Base-by-base conservation (phyloP, 1,140 invertebrate genomes). In the Ericerus pela region DNA sequence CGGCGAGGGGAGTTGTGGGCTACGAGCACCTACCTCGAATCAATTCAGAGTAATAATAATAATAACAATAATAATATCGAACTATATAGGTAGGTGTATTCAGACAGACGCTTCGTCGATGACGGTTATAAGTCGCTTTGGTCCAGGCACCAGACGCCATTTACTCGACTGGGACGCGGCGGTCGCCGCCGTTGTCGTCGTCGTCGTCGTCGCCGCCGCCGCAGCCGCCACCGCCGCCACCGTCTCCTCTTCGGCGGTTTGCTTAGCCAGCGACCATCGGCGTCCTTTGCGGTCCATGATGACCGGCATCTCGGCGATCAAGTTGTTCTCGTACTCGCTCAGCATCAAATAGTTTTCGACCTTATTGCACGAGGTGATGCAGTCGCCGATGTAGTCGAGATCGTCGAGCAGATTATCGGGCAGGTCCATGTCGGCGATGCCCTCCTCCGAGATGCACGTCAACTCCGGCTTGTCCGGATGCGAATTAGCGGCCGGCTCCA, bases 291-390 rank as follows among this genome's bases (percentile, higher is more conserved):
- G 72, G 62, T 84, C 81, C 66, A 79, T 73, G 59, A 83, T 75
- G 56, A 79, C 78, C 3, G 82, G 81, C 71, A 84, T 76, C 66
- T 85, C 81, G 1, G 81, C 82, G 61, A 84, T 85, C 28, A 88
- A 69, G 68, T 88, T 88, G 68, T 89, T 88, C 66, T 89, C 85
- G 68, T 85, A 88, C 68, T 89, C 85, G 58, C 82, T 85, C 31
- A 88, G 74, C 83, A 89, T 87, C 58, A 89, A 70, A 67, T 85
- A 88, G 69, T 89, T 87, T 68, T 88, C 85, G 27, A 79, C 77
- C 74, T 88, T 88, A 70, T 88, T 87, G 69, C 85, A 89, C 26
- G 85, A 88, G 51, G 85, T 88, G 66, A 89, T 88, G 68, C 84
- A 87, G 63, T 89, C 85, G 22, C 82, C 82, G 54, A 84, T 83